Evolutionary conservation across 2,113 vertebrate species (phyloP), one percentile per base, ranked within the genome.

Genomic region (Isurus oxyrinchus): DNA sequence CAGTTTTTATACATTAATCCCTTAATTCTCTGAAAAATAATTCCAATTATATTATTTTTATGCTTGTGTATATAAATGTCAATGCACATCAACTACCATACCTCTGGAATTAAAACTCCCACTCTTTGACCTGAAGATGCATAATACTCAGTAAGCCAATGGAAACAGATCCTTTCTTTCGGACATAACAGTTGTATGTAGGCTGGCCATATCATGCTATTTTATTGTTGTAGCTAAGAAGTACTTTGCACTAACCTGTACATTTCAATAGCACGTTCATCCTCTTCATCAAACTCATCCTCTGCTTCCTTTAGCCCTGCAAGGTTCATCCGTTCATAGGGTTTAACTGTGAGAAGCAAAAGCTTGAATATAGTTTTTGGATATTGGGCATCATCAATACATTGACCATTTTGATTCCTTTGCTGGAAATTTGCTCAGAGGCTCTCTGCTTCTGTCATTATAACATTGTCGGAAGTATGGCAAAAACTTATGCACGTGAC

Each of bases 201-300:
- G 53, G 16, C 49, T 87, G 40, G 4, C 44, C 16, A 19, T 1
- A 0, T 86, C 81, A 55, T 88, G 53, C 53, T 57, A 90, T 90
- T 55, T 90, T 90, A 69, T 67, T 69, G 25, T 14, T 44, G 66
- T 25, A 69, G 94, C 63, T 44, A 8, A 69, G 16, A 11, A 95
- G 25, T 31, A 76, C 0, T 72, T 95, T 53, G 63, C 13, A 67
- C 95, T 31, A 96, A 98, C 97, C 97, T 98, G 86, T 98, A 98
- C 72, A 81, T 97, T 97, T 97, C 97, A 97, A 98, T 96, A 87
- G 97, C 97, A 97, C 96, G 97, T 96, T 97, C 97, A 96, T 98
- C 97, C 96, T 97, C 97, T 49, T 98, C 97, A 96, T 98, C 97
- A 97, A 98, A 98, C 79, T 97, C 97, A 97, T 97, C 97, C 97